Base-by-base conservation (phyloP, 2,797 vertebrate species). In the Sebastes melanostomus region DNA sequence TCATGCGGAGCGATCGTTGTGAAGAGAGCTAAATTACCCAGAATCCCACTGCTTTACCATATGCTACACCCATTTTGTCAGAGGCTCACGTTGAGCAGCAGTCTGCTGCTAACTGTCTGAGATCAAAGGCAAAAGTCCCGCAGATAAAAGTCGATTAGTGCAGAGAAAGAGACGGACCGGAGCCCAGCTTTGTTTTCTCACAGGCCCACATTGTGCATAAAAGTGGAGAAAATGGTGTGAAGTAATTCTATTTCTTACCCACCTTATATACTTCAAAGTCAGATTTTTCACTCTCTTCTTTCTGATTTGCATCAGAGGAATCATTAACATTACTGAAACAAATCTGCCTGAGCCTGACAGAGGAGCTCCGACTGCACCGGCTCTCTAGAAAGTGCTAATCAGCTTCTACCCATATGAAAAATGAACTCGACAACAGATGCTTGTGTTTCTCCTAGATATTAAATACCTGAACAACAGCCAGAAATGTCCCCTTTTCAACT, bases 401-500 rank as follows among this genome's bases (percentile, higher is more conserved):
- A 85, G 78, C 73, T 83, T 75, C 70, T 25, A 76, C 78, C 86
- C 82, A 86, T 90, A 72, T 89, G 84, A 91, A 91, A 90, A 91
- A 88, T 89, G 56, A 88, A 90, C 79, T 73, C 55, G 86, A 92
- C 86, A 88, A 89, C 83, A 91, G 84, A 92, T 86, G 87, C 88
- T 77, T 85, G 84, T 92, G 84, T 93, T 93, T 90, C 83, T 79
- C 79, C 59, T n/a, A 71, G 63, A 84, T 86, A 88, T 89, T 62
- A 91, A 90, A 89, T 56, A 46, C 82, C 86, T 93, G 92, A 92
- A 92, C 83, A 88, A 88, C 86, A 90, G 91, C 89, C 91, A 93
- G 85, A 87, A 90, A 82, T 75, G 85, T 91, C 82, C 78, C 72
- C 72, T 83, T 85, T 79, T 89, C 81, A 88, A 84, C 87, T 83